Conservation (phyloP, 2,888 invertebrate species). For the Drosophila mimica region DNA sequence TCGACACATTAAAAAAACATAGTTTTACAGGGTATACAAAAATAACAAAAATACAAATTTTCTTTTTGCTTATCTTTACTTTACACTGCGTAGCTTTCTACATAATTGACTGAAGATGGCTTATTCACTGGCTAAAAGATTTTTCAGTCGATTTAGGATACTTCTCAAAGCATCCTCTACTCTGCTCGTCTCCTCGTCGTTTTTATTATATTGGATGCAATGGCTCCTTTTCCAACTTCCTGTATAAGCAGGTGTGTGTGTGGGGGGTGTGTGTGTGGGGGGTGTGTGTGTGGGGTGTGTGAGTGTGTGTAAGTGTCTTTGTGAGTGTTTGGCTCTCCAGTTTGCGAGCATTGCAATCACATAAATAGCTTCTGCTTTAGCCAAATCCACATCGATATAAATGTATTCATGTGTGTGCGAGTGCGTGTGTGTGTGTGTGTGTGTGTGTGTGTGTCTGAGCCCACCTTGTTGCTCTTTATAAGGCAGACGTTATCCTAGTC, state of each 20-base stretch:
- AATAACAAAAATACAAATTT: too few species aligned
- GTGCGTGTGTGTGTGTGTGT: background rate
- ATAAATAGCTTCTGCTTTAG: slow-evolving; percentile 66
- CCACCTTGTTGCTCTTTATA: slow-evolving; percentile 42
- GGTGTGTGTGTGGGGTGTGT: background rate
- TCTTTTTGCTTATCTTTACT: background rate
- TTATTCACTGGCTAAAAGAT: slow-evolving; percentile 1
- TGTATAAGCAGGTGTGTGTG: background rate
- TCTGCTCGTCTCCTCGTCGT: background rate
- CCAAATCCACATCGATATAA: slow-evolving; percentile 43
- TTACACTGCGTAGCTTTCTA: background rate
- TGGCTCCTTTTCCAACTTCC: background rate
- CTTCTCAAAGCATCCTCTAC: slow-evolving; percentile 9
- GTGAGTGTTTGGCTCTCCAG: slow-evolving; percentile 18
- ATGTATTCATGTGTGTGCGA: background rate
- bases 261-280: background rate
- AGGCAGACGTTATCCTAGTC: slow-evolving; percentile 13
- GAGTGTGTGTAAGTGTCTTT: background rate
- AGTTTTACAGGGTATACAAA: background rate
- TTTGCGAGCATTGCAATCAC: slow-evolving; percentile 55
- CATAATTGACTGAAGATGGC: background rate
- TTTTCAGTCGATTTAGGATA: background rate
- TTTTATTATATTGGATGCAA: slow-evolving; percentile 44
- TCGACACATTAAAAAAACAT: background rate
- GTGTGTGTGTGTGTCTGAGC: background rate